phyloP scores from a whole-genome alignment of 2,113 vertebrate species.

The Phylloscopus trochiloides region DNA sequence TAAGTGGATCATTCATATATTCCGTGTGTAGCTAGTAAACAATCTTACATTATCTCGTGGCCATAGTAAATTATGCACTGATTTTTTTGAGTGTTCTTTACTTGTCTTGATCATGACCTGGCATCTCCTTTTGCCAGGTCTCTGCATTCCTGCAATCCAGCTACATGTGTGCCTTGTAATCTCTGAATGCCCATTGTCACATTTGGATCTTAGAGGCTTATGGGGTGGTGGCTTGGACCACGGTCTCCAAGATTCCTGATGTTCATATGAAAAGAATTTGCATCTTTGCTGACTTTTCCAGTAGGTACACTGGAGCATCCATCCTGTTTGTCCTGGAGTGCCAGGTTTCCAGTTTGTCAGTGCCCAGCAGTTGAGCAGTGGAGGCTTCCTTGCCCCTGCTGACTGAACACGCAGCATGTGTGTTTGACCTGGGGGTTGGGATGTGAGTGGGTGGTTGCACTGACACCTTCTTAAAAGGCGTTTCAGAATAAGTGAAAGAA shows the following conservation, averaged over 20 bases:
- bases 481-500: conserved; percentile 29
- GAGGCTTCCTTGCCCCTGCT: neutral
- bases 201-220: neutral
- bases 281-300: neutral
- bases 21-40: neutral
- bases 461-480: conserved; percentile 28
- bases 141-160: neutral
- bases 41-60: neutral
- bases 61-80: neutral
- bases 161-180: neutral
- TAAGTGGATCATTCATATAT: neutral
- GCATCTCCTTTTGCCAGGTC: neutral
- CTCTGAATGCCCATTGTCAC: neutral
- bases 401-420: neutral
- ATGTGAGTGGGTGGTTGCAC: neutral
- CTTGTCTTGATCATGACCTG: neutral
- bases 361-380: neutral
- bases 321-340: rapidly evolving
- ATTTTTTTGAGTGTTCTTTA: neutral
- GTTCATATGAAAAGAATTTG: neutral
- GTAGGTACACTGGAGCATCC: neutral
- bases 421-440: neutral
- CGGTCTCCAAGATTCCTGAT: neutral
- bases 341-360: neutral
- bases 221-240: neutral